A percentile compares a stretch with the other conserved stretches of the same genome.
These are phyloP conservation scores for Aphodius granarius DNA, from an alignment of 2,888 invertebrate species.

Conservation along the genomic window DNA sequence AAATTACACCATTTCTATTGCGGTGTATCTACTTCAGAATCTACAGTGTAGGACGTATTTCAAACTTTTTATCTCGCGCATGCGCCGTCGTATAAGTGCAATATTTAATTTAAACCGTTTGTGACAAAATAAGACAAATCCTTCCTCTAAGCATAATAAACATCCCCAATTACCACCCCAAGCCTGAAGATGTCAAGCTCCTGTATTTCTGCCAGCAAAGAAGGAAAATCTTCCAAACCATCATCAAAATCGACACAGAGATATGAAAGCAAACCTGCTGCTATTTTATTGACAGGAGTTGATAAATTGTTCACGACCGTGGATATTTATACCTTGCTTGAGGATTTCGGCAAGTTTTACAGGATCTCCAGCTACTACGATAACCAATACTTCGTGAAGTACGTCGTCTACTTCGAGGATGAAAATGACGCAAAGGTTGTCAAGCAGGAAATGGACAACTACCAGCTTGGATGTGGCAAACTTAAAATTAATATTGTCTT, in stretches of 20 bases:
- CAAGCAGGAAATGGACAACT: neutral
- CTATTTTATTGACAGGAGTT: neutral
- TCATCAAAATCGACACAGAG: neutral
- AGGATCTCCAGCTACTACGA: neutral
- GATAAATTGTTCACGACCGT: neutral
- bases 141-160: too few relatives aligned
- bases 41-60: too few relatives aligned
- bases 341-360: neutral
- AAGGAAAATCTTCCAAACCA: neutral
- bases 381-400: neutral
- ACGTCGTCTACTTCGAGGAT: neutral
- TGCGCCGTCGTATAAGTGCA: too few relatives aligned
- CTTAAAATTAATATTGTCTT: neutral
- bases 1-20: too few relatives aligned
- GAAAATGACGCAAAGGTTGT: neutral
- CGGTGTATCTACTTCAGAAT: too few relatives aligned
- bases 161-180: too few relatives aligned
- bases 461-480: neutral
- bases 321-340: neutral
- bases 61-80: too few relatives aligned
- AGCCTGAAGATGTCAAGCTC: too few relatives aligned
- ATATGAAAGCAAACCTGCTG: neutral
- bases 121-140: too few relatives aligned
- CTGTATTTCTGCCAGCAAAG: neutral
- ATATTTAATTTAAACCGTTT: too few relatives aligned